Base-by-base conservation (phyloP, 2,113 vertebrate species). In the Forbesichthys papilliferus region DNA sequence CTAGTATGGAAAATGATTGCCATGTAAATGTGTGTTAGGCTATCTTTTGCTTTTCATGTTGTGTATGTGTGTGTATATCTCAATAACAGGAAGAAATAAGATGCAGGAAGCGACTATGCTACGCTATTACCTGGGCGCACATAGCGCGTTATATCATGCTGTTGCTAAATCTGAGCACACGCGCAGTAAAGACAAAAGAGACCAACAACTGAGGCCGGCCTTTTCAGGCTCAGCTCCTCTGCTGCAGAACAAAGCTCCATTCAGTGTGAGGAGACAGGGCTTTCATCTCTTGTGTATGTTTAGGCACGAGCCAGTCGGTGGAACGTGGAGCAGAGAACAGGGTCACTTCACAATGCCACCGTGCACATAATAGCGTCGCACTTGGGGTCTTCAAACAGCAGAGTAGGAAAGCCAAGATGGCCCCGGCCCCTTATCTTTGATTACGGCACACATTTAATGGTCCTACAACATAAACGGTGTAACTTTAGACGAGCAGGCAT, bases 211-310 rank as follows among this genome's bases (percentile, higher is more conserved):
- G 79, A 67, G 77, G 65, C 46, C 7, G 53, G 64, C 49, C 61
- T 81, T 88, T 84, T 85, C 86, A 89, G 79, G 71, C 74, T 79
- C 71, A n/a, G 60, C 67, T 62, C 63, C 72, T 74, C 69, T 72
- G 70, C 81, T 52, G 79, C 73, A 76, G 78, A 86, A 89, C 89
- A 89, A 88, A 88, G 88, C 83, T 68, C 69, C 84, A 65, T 86
- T 90, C 82, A 84, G 76, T 63, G 80, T 57, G 71, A 75, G 78
- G 79, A 90, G 84, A 88, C 71, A 81, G 78, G 64, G 52, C 89
- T 89, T 89, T 89, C 86, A 89, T 90, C 81, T 86, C 71, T 27
- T 63, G 80, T 34, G 75, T 79, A 70, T 88, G 89, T 88, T 87
- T 88, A 74, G 70, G 88, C 82, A 84, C 81, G 82, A 84, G 79